Percentiles rank a stretch among this genome's conserved stretches.
Evolutionary conservation across 2,888 invertebrate genomes (phyloP).

Genomic region (Xanthorhoe designata): DNA sequence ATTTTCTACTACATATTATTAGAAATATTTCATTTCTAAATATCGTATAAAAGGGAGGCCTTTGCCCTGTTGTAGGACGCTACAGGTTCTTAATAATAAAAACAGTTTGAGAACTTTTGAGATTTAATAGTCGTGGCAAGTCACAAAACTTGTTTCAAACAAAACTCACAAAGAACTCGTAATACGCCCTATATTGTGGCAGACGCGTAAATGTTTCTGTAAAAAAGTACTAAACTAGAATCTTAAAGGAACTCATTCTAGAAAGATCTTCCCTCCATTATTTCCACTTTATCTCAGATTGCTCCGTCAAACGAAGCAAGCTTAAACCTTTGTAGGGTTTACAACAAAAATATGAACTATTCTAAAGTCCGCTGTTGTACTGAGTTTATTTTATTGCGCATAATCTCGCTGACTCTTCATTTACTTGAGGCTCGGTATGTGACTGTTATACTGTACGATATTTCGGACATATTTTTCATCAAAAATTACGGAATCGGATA

Average conservation of each 20-base stretch:
- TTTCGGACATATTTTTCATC: neutral
- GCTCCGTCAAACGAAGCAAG: conserved; percentile 30
- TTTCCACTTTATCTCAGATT: conserved; percentile 29
- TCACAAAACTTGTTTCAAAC: neutral
- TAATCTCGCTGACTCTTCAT: conserved; percentile 42
- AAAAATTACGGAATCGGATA: too few species aligned
- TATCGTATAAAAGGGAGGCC: too few species aligned
- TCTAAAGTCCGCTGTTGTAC: conserved; percentile 31
- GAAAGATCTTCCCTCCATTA: conserved; percentile 26
- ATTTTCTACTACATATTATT: too few species aligned
- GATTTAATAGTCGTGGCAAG: neutral
- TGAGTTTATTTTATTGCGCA: conserved; percentile 43
- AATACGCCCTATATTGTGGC: neutral
- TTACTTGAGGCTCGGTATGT: conserved; percentile 27
- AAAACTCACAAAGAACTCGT: neutral
- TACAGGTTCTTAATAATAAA: too few species aligned
- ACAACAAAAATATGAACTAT: conserved; percentile 39
- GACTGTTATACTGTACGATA: conserved; percentile 20
- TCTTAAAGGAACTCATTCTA: conserved; percentile 22
- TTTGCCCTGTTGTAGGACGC: too few species aligned
- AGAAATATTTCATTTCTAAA: too few species aligned
- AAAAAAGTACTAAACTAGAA: conserved; percentile 15
- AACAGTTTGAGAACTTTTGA: too few species aligned
- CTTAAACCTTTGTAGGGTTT: conserved; percentile 33
- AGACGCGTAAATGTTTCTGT: conserved; percentile 1